These are phyloP conservation scores for Anniella stebbinsi DNA, from an alignment of 2,797 vertebrate species.

Conservation along the genomic window DNA sequence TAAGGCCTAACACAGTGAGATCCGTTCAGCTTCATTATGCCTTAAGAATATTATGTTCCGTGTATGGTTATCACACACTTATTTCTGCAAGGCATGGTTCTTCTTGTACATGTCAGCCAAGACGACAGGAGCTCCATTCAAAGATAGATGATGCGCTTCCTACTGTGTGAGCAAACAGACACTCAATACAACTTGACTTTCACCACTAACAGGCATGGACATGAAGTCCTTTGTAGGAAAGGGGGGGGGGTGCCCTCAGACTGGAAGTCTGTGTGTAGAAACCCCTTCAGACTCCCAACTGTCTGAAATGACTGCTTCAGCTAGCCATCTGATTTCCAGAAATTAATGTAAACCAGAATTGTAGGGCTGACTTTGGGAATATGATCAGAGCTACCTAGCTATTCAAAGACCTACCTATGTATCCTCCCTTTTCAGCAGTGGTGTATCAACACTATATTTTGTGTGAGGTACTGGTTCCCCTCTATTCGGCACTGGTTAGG, in stretches of 20 bases:
- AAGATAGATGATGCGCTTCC: constrained; percentile 69
- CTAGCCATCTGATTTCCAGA: constrained; percentile 31
- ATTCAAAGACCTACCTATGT: neutral
- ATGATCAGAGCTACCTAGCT: neutral
- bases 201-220: constrained; percentile 73
- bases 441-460: neutral
- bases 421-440: too few species aligned
- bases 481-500: too few species aligned
- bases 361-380: neutral
- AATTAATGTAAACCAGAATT: constrained; percentile 24
- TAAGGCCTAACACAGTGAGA: constrained; percentile 59
- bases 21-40: constrained; percentile 60
- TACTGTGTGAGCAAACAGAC: constrained; percentile 65
- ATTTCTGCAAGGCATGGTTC: constrained; percentile 73
- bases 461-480: too few species aligned
- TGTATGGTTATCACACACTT: constrained; percentile 70
- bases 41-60: constrained; percentile 71
- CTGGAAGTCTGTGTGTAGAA: constrained; percentile 10
- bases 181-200: constrained; percentile 76
- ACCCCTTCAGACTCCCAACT: constrained; percentile 53
- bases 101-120: constrained; percentile 69
- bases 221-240: constrained; percentile 58
- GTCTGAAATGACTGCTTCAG: neutral
- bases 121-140: constrained; percentile 64
- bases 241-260: neutral